Evolutionary conservation across 92 coral and sea anemone species (phyloP), one percentile per base, ranked within the genome.

Genomic region (Montipora capitata): DNA sequence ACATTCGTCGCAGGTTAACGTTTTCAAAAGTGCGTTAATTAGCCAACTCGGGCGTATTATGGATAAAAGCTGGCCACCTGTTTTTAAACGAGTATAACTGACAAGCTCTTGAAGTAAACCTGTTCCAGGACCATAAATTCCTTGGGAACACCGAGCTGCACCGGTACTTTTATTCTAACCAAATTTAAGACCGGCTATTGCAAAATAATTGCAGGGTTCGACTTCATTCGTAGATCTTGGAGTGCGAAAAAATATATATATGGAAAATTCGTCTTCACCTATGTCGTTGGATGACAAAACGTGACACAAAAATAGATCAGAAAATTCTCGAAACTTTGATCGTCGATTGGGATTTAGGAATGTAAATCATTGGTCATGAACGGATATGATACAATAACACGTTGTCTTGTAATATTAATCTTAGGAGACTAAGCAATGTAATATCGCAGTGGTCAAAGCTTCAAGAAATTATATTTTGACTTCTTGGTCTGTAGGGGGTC

Each of bases 201-300:
- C n/a, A 12, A 27, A 15, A 35, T 10, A 17, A 4, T 3, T 3
- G n/a, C 14, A 8, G 0, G 6, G 17, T 44, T 38, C 52, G 52
- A 48, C 52, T 12, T 67, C 38, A 35, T 14, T 10, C 58, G 13
- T 8, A 3, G 12, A 54, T 3, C 10, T 3, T 8, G 3, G 15
- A 54, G 61, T 0, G 12, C 7, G 4, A 48, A 38, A 1, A 7
- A 38, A 20, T 5, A 48, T 5, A 48, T 5, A 4, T 1, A 10
- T 52, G 59, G 8, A 66, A 9, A 5, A 20, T 78, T 61, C 12
- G 1, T 10, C 20, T 44, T 69, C 56, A 54, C 52, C 51, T 9
- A 81, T 81, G 85, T 81, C 85, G 85, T 67, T 39, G 42, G 66
- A 69, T 81, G 85, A 81, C 85, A 68, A 79, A 79, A 81, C 41